These are phyloP conservation scores for Hucho hucho DNA, from an alignment of 2,113 vertebrate species.

Conservation along the genomic window DNA sequence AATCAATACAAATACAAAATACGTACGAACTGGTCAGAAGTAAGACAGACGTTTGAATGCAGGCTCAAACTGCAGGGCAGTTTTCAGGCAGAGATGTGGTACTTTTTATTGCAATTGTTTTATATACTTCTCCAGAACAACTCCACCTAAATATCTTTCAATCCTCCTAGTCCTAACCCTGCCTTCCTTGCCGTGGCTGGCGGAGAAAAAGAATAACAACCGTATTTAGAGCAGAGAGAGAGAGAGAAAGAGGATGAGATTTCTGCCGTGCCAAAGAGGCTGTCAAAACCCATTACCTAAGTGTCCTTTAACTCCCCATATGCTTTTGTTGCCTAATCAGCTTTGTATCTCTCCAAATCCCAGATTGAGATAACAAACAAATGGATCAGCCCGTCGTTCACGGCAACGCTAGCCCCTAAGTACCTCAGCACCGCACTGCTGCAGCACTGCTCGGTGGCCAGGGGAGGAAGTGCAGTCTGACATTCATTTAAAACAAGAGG, in stretches of 20 bases:
- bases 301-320: conserved; percentile 72
- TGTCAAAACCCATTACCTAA: conserved; percentile 80
- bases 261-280: conserved; percentile 56
- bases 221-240: conserved; percentile 60
- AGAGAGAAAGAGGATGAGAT: conserved; percentile 62
- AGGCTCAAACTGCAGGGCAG: neutral
- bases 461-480: conserved; percentile 34
- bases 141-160: neutral
- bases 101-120: neutral
- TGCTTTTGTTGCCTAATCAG: conserved; percentile 4
- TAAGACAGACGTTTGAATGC: neutral
- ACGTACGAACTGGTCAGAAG: no score
- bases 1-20: no score
- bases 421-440: neutral
- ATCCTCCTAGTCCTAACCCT: conserved; percentile 34
- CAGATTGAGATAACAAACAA: conserved; percentile 4
- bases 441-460: conserved; percentile 47
- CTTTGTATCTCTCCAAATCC: conserved; percentile 4
- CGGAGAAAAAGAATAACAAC: conserved; percentile 49
- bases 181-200: conserved; percentile 54
- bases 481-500: neutral
- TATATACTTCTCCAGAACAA: neutral
- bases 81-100: neutral
- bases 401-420: neutral
- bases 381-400: neutral